Conservation (phyloP, 1,140 invertebrate species). For the Panagrolaimus sp. region DNA sequence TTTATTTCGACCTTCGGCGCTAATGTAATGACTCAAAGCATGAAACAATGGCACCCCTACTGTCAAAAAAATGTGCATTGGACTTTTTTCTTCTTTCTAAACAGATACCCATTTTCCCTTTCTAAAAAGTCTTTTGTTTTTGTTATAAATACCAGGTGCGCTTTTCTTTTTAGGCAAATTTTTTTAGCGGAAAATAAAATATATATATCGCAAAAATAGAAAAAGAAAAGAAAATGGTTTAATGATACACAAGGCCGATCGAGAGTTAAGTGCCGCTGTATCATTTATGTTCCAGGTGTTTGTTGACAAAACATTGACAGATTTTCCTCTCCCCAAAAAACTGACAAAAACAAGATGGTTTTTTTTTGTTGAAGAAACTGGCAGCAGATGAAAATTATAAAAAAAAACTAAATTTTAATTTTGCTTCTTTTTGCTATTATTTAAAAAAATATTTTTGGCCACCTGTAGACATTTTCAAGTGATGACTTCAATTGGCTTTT, state of each 20-base stretch:
- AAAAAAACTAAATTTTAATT: neutral
- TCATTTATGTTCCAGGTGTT: conserved; percentile 6
- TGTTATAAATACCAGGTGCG: conserved; percentile 10
- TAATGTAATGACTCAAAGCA: conserved; percentile 1
- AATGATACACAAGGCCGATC: too few species aligned
- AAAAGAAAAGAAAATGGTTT: too few species aligned
- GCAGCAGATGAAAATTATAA: neutral
- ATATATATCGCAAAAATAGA: too few species aligned
- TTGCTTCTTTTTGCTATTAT: too few species aligned
- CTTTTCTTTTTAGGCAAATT: neutral
- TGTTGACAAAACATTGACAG: conserved; percentile 19
- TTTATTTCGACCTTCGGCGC: conserved; percentile 7
- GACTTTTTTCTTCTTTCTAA: too few species aligned
- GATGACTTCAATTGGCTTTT: too few species aligned
- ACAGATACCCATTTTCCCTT: too few species aligned
- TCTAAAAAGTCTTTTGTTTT: neutral
- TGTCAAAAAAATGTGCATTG: too few species aligned
- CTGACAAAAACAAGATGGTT: neutral
- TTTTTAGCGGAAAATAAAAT: too few species aligned
- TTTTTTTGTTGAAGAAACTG: conserved; percentile 1
- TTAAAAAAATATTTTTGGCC: too few species aligned
- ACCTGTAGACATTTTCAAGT: too few species aligned
- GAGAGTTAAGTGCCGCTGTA: neutral
- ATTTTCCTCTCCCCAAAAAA: neutral
- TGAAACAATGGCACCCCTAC: conserved; percentile 14